Evolutionary conservation across 2,888 invertebrate genomes (phyloP).

Genomic region (Acrobeloides nanus): DNA sequence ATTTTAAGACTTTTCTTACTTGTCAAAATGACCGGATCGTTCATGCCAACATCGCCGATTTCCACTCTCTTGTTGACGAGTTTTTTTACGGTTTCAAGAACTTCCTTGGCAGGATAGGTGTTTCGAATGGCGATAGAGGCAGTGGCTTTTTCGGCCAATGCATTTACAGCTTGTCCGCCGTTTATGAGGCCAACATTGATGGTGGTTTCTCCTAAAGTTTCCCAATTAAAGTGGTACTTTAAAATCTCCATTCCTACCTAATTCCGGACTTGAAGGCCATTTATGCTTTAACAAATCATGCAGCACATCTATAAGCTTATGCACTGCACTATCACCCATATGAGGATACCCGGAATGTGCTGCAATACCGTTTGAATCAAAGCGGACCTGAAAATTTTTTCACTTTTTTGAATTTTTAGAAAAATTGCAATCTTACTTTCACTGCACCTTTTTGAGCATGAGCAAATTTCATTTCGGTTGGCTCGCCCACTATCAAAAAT

Average conservation of each 20-base stretch:
- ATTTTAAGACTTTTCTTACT: slow-evolving; percentile 10
- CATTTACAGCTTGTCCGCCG: slow-evolving; percentile 49
- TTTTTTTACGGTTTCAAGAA: slow-evolving; percentile 8
- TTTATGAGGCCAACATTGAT: slow-evolving; percentile 41
- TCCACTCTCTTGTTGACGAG: slow-evolving; percentile 15
- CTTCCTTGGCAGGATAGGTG: slow-evolving; percentile 8
- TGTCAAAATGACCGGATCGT: slow-evolving; percentile 23
- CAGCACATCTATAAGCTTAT: slow-evolving; percentile 39
- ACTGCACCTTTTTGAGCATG: slow-evolving; percentile 47
- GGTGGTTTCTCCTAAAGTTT: slow-evolving; percentile 49
- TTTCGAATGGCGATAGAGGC: slow-evolving; percentile 29
- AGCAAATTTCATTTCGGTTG: slow-evolving; percentile 46
- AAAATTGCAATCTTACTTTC: slow-evolving; percentile 25
- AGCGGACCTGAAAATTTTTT: slow-evolving; percentile 9
- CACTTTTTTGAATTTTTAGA: background rate
- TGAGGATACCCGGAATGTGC: slow-evolving; percentile 35
- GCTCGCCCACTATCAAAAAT: slow-evolving; percentile 49
- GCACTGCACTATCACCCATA: slow-evolving; percentile 43
- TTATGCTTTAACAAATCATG: slow-evolving; percentile 28
- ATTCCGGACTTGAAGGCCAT: slow-evolving; percentile 34
- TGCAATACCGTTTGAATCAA: slow-evolving; percentile 16
- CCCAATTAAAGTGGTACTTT: too few relatives aligned
- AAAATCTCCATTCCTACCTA: too few relatives aligned
- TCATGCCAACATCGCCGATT: slow-evolving; percentile 13
- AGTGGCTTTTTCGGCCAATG: slow-evolving; percentile 37